Base-by-base conservation (phyloP, 2,888 invertebrate species). In the Sarcophaga carnaria region DNA sequence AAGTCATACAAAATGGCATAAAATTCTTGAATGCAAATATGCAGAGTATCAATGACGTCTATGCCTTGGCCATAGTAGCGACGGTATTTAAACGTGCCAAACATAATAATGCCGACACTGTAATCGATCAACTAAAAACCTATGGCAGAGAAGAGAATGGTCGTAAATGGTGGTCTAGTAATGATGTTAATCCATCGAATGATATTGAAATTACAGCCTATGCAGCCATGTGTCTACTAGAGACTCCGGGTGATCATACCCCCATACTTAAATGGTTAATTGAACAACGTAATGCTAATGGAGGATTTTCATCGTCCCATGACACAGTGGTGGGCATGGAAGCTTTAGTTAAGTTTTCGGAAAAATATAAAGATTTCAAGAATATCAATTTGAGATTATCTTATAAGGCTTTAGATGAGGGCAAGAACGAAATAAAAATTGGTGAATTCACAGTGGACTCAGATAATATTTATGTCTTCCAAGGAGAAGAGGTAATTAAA, bases 111-210 rank as follows among this genome's bases (percentile, higher is more conserved):
- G 96, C 96, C 86, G 95, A 96, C 67, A 94, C 94, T 12, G 95
- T 96, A 2, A 95, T 96, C 88, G 94, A 94, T 84, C 93, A 94
- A 87, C 92, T 95, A 90, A 94, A 95, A 87, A 2, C 5, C n/a
- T 20, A 93, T 94, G 94, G 14, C 80, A 88, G 49, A 93, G 95
- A 75, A 47, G 93, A 94, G 72, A 94, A 85, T 8, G 96, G 95
- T 69, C 94, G 95, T 90, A 96, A 96, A 90, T 98, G 98, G 98
- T 95, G 95, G 79, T 96, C 96, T 84, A 93, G 94, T 14, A 89
- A 96, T 96, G 90, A 97, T 97, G 96, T 98, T 98, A 98, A 95
- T 96, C 66, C 96, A 96, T 88, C 97, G 59, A 95, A 96, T 0
- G 90, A 91, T 89, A 93, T 98, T 10, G 97, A 97, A 93, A 97